phyloP scores from a whole-genome alignment of 1,140 invertebrate species.

The Bombus cullumanus region DNA sequence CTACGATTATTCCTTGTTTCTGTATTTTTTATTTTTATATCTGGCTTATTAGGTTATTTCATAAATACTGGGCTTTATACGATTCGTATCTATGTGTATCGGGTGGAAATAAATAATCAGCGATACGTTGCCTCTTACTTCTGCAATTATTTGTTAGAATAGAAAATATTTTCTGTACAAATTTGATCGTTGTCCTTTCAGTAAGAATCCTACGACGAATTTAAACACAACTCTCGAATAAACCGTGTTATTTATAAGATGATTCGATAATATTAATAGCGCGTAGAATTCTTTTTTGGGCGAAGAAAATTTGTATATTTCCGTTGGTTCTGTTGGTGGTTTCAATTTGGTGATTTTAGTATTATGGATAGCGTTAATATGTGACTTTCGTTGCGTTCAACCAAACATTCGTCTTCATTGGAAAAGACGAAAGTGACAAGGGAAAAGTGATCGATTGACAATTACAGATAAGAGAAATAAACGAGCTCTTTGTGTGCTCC shows the following conservation, averaged over 20 bases:
- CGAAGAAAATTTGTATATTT: neutral
- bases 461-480: slow-evolving; percentile 29
- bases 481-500: neutral
- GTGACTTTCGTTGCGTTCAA: neutral
- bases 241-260: neutral
- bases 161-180: no score
- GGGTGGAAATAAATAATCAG: no score
- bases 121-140: accelerated
- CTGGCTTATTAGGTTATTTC: no score
- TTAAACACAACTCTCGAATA: no score
- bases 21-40: no score
- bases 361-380: neutral
- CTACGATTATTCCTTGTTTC: no score
- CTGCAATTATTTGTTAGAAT: no score
- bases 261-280: neutral
- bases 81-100: no score
- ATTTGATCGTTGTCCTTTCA: no score
- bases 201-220: no score
- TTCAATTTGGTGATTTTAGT: neutral
- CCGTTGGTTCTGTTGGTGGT: neutral
- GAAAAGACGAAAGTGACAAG: slow-evolving; percentile 40
- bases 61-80: no score
- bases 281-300: neutral
- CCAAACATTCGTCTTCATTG: slow-evolving; percentile 58
- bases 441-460: slow-evolving; percentile 55